Evolutionary conservation across 1,140 invertebrate species (phyloP).

Genomic region (Pomacea maculata): DNA sequence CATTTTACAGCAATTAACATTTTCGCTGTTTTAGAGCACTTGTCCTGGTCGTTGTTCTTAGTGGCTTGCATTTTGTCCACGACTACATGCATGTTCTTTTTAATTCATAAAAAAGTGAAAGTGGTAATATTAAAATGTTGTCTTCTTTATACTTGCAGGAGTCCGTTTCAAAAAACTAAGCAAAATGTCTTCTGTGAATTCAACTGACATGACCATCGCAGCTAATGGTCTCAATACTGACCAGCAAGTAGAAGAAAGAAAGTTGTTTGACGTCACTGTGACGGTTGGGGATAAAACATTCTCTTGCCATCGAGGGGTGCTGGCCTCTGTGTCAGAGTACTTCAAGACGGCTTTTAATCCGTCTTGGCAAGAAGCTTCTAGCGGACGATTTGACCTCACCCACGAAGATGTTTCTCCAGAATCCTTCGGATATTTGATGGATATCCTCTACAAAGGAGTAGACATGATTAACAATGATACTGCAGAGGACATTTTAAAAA

Average conservation of each 20-base stretch:
- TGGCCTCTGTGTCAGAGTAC: slow-evolving; percentile 6
- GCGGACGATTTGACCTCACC: background rate
- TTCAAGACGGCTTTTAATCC: background rate
- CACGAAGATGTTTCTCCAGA: no score
- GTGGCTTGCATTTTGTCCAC: no score
- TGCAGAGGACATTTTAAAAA: background rate
- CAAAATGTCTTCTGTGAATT: no score
- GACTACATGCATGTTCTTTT: no score
- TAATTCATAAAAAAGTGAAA: no score
- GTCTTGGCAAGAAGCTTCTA: background rate
- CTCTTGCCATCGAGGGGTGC: slow-evolving; percentile 1
- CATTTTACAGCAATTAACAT: no score
- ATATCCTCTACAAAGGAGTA: background rate
- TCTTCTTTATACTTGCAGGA: no score
- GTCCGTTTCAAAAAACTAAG: no score
- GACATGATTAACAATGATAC: slow-evolving; percentile 7
- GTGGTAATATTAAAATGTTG: no score
- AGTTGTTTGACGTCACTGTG: slow-evolving; percentile 9
- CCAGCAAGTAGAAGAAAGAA: background rate
- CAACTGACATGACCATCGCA: background rate
- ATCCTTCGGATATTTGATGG: no score
- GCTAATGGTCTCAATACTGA: background rate
- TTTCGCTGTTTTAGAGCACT: no score
- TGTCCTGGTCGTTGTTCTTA: no score
- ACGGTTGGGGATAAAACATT: background rate